Conservation (phyloP, 2,888 invertebrate species). For the Watsonalla cultraria region DNA sequence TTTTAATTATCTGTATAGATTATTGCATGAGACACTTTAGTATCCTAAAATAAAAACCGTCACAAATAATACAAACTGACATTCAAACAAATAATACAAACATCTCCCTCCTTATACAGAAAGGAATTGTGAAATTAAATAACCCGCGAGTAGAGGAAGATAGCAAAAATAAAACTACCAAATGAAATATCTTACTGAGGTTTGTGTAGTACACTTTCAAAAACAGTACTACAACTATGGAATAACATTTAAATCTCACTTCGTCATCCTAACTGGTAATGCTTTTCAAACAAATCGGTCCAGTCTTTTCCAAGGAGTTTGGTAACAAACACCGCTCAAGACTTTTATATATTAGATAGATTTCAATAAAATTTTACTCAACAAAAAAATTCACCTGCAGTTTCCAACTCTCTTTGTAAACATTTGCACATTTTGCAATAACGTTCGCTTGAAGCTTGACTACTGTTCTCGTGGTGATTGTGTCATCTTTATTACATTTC, state of each 20-base stretch:
- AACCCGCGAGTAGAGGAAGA: slow-evolving; percentile 12
- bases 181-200: slow-evolving; percentile 29
- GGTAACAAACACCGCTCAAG: too few relatives aligned
- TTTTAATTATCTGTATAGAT: too few relatives aligned
- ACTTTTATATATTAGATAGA: too few relatives aligned
- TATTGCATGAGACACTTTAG: too few relatives aligned
- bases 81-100: background rate
- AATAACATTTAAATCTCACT: too few relatives aligned
- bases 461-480: background rate
- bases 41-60: background rate
- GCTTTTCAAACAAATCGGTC: too few relatives aligned
- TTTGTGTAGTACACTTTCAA: slow-evolving; percentile 1
- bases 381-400: too few relatives aligned
- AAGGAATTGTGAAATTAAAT: slow-evolving; percentile 15
- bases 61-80: background rate
- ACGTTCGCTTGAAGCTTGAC: background rate
- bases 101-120: background rate
- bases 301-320: too few relatives aligned
- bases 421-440: too few relatives aligned
- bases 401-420: too few relatives aligned
- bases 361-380: too few relatives aligned
- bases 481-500: background rate
- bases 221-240: background rate
- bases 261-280: too few relatives aligned
- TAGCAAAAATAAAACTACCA: slow-evolving; percentile 28